Evolutionary conservation across 2,113 vertebrate species (phyloP), one percentile per base, ranked within the genome.

Genomic region (Pao palembangensis): DNA sequence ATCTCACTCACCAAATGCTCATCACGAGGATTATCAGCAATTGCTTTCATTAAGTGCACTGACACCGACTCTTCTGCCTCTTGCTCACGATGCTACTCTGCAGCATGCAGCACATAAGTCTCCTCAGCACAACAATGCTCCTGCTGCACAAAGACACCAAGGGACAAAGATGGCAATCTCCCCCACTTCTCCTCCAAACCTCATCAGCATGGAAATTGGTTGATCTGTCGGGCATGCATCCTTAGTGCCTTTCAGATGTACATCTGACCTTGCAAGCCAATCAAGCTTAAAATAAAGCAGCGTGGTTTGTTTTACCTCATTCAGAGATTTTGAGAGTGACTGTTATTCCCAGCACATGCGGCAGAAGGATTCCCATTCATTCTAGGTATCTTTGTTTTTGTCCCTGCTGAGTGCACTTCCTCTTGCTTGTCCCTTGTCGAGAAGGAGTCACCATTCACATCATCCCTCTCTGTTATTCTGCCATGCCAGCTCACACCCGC

Each of bases 221-320:
- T 76, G 52, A 74, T 66, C 51, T 75, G 51, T 67, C 67, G 59
- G 62, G 71, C 64, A 38, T 3, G 34, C 56, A n/a, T 10, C 5
- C 28, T 64, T 71, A 73, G 70, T 70, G 60, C 44, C 28, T 66
- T 53, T 67, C 34, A 51, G 75, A 75, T 72, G 44, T 47, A 14
- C 51, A 58, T 78, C 65, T 69, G 69, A 68, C 49, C 55, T 68
- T 16, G 38, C 4, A 14, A 43, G 51, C 58, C 79, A 70, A 69
- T 67, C 67, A 70, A 23, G 31, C 38, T 42, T 31, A 34, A 14
- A 11, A 48, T 41, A 49, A 59, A 38, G 58, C 25, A 47, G n/a
- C 11, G 59, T 62, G 54, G 28, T 42, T 23, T 19, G 80, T 83
- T 90, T 93, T 94, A 96, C 94, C 95, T 96, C 86, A 73, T 82